Conservation (phyloP, 37 sponge, comb jelly and placozoan species). For the Halisarca cf. caerulea region DNA sequence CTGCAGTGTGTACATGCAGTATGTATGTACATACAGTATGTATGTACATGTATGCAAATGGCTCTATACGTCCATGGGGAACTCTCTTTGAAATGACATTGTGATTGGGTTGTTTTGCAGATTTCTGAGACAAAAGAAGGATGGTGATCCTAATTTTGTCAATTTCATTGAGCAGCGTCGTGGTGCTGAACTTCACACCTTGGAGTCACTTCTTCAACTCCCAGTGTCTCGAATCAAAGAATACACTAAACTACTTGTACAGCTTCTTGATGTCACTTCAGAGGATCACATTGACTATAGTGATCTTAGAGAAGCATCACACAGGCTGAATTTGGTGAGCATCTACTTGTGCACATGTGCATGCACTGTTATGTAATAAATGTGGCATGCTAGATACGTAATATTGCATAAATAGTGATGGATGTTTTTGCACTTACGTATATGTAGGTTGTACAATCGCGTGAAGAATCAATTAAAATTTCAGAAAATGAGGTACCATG, state of each 20-base stretch:
- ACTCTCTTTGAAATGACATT: not conserved
- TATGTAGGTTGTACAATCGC: slow-evolving; percentile 52
- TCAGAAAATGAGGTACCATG: slow-evolving; percentile 51
- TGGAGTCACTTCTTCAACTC: slow-evolving; percentile 76
- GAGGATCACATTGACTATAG: slow-evolving; percentile 60
- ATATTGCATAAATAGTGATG: too few species aligned
- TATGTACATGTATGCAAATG: too few species aligned
- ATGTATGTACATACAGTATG: too few species aligned
- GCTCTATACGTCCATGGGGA: too few species aligned
- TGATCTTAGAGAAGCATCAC: slow-evolving; percentile 32
- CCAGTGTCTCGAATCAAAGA: slow-evolving; percentile 64
- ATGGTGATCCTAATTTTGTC: slow-evolving; percentile 46
- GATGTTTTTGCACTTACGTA: not conserved
- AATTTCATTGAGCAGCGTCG: slow-evolving; percentile 52
- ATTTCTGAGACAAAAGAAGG: slow-evolving; percentile 49
- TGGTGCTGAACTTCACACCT: slow-evolving; percentile 70
- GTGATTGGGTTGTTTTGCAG: slow-evolving; percentile 6
- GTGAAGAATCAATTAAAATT: slow-evolving; percentile 44
- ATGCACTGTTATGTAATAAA: not conserved
- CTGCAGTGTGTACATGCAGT: too few species aligned
- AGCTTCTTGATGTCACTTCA: slow-evolving; percentile 53
- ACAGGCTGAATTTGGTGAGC: not conserved
- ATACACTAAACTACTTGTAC: slow-evolving; percentile 49
- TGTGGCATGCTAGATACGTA: not conserved
- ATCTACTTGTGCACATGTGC: not conserved